Evolutionary conservation across 2,888 invertebrate genomes (phyloP), one percentile per base, ranked within the genome.

Genomic region (Aplocera efformata): DNA sequence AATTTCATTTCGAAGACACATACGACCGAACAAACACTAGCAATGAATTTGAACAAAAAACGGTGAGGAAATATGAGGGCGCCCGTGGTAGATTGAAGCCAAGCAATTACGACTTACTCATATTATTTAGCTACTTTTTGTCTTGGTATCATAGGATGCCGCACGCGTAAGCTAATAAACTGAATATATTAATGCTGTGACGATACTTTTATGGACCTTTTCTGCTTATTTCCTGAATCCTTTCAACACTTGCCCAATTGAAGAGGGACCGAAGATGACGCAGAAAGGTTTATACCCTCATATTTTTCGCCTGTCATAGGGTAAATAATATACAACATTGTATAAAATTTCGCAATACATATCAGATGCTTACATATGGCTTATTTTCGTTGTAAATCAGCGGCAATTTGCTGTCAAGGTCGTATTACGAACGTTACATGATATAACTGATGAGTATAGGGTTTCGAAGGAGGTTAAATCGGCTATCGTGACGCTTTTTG

Each of bases 211-310:
- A n/a, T n/a, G n/a, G n/a, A 28, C 22, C 10, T 25, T 25, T 30
- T 41, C 30, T 31, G 10, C 13, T 27, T 20, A 23, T 38, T 22
- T 37, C 32, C 43, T 46, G 30, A 42, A 40, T 33, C 21, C 21
- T 13, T 31, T 20, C 27, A 36, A 32, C 38, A 31, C 10, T 32
- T 24, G 32, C 20, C 21, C 25, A 36, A 40, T 36, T 47, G 50
- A 48, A 37, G 34, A 32, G 42, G 28, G 39, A 36, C 36, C 33
- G 34, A 34, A 48, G 36, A 42, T 47, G 48, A 43, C 41, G 42
- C 35, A 47, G 49, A 42, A 49, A 47, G 38, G 50, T 49, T 53
- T 50, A 47, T 40, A 45, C 33, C 47, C 46, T 47, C 39, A 46
- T 53, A 48, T 50, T 48, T 48, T 43, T 46, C 38, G 40, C 35